Evolutionary conservation across 2,888 invertebrate genomes (phyloP).

Genomic region (Autographa pulchrina): DNA sequence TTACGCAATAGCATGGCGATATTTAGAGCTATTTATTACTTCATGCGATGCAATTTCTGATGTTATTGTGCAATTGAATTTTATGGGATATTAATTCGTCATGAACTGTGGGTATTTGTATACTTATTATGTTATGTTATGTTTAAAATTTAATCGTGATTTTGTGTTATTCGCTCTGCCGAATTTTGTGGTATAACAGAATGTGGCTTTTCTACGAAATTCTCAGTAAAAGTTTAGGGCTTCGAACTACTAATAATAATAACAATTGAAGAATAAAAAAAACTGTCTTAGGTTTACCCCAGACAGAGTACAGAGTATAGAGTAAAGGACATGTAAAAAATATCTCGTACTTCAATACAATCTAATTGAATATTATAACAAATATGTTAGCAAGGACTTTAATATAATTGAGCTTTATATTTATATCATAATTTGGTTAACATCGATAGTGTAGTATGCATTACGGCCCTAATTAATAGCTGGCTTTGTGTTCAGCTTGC

Average conservation of each 20-base stretch:
- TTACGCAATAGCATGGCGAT: not conserved
- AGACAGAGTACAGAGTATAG: too few relatives aligned
- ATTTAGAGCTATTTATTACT: constrained; percentile 2
- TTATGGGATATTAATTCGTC: not conserved
- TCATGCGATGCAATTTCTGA: not conserved
- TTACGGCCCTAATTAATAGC: constrained; percentile 4
- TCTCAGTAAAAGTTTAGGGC: too few relatives aligned
- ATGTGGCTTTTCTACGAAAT: too few relatives aligned
- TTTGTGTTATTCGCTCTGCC: not conserved
- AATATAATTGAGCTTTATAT: not conserved
- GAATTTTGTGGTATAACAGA: too few relatives aligned
- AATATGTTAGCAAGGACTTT: not conserved
- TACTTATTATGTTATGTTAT: not conserved
- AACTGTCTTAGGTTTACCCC: too few relatives aligned
- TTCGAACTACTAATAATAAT: too few relatives aligned
- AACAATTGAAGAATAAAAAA: too few relatives aligned
- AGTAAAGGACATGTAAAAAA: not conserved
- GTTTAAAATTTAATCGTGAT: not conserved
- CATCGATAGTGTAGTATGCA: not conserved
- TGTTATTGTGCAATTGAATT: not conserved
- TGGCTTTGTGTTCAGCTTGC: not conserved
- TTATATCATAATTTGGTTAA: not conserved
- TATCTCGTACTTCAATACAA: not conserved
- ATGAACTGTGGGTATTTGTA: not conserved
- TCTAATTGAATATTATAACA: not conserved